phyloP scores from a whole-genome alignment of 2,888 invertebrate species.

The Priocnemis perturbator region DNA sequence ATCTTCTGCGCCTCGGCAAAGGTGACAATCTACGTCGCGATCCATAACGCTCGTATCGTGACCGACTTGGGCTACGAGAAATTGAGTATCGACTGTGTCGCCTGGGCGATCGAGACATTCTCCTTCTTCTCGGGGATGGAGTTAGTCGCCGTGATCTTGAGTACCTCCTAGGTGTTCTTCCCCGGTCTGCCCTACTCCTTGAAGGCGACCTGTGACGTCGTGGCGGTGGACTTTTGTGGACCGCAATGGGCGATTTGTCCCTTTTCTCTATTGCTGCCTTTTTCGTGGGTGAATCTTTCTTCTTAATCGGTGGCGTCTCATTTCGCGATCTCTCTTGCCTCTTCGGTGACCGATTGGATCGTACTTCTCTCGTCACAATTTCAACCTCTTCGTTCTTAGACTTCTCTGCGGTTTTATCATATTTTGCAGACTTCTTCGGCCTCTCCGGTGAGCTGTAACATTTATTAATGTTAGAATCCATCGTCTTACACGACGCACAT shows the following conservation, averaged over 20 bases:
- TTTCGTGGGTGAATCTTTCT: slow-evolving; percentile 49
- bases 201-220: slow-evolving; percentile 56
- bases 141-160: slow-evolving; percentile 62
- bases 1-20: slow-evolving; percentile 50
- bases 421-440: slow-evolving; percentile 62
- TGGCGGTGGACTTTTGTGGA: slow-evolving; percentile 71
- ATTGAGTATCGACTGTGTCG: slow-evolving; percentile 64
- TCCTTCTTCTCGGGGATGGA: slow-evolving; percentile 61
- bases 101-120: slow-evolving; percentile 63
- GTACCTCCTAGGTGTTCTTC: slow-evolving; percentile 62
- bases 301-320: slow-evolving; percentile 55
- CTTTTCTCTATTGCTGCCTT: slow-evolving; percentile 48
- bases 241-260: slow-evolving; percentile 53
- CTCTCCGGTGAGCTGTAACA: slow-evolving; percentile 65
- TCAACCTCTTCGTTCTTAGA: slow-evolving; percentile 44
- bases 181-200: slow-evolving; percentile 50
- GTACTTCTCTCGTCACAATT: slow-evolving; percentile 49
- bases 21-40: slow-evolving; percentile 61
- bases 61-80: slow-evolving; percentile 65
- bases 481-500: not conserved
- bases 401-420: slow-evolving; percentile 61
- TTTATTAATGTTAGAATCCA: slow-evolving; percentile 5
- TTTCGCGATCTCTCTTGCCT: slow-evolving; percentile 56
- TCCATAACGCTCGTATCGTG: slow-evolving; percentile 63
- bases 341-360: slow-evolving; percentile 60